phyloP scores from a whole-genome alignment of 2,113 vertebrate genomes.

The Alligator mississippiensis region DNA sequence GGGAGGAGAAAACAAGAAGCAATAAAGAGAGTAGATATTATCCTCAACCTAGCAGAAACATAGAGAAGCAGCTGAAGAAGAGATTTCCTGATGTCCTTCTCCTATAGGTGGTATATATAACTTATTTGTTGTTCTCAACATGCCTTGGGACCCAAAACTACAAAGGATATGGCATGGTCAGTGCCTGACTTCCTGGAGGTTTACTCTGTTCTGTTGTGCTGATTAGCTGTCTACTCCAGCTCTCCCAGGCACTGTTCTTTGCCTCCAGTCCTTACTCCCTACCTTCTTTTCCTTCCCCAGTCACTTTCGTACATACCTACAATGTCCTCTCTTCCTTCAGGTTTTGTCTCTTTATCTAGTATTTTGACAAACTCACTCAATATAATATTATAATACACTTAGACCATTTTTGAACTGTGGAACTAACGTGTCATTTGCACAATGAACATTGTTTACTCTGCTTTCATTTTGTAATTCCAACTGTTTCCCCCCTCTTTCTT shows the following conservation, averaged over 20 bases:
- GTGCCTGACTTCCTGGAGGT: neutral
- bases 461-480: neutral
- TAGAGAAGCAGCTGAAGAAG: neutral
- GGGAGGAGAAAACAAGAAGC: slow-evolving; percentile 22
- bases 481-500: neutral
- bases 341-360: neutral
- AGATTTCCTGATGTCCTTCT: too few species aligned
- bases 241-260: neutral
- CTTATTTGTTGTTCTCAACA: neutral
- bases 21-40: neutral
- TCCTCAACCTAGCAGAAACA: neutral
- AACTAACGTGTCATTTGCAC: neutral
- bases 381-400: too few species aligned
- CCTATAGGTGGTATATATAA: neutral
- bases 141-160: neutral
- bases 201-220: neutral
- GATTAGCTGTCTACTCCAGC: neutral
- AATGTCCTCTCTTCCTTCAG: neutral
- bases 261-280: neutral
- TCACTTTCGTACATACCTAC: neutral
- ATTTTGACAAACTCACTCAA: neutral
- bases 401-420: neutral
- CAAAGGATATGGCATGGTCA: neutral
- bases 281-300: neutral
- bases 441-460: neutral